phyloP scores from a whole-genome alignment of 2,797 vertebrate species.

The Astyanax mexicanus region DNA sequence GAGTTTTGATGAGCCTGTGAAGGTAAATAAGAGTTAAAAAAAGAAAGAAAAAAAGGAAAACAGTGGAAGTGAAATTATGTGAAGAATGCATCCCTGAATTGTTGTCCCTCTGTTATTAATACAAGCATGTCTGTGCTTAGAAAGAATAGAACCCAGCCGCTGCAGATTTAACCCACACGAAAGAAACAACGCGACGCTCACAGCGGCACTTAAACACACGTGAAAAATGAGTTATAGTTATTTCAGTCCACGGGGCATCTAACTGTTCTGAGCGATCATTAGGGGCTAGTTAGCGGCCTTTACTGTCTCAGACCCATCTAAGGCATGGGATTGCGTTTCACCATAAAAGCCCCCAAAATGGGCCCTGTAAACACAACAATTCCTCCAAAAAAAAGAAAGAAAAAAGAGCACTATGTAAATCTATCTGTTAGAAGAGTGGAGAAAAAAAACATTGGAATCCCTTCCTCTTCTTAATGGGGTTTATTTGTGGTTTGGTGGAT shows the following conservation, averaged over 20 bases:
- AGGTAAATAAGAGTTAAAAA: not conserved
- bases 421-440: conserved; percentile 42
- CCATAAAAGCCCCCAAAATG: conserved; percentile 47
- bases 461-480: conserved; percentile 62
- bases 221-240: conserved; percentile 48
- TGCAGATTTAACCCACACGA: conserved; percentile 43
- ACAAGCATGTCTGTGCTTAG: conserved; percentile 29
- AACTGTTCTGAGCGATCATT: conserved; percentile 50
- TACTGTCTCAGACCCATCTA: conserved; percentile 48
- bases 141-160: conserved; percentile 38
- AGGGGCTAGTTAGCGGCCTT: conserved; percentile 53
- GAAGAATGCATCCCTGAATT: conserved; percentile 52
- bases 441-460: conserved; percentile 65
- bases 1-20: conserved; percentile 21
- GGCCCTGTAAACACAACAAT: conserved; percentile 46
- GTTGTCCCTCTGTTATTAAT: conserved; percentile 41
- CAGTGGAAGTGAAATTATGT: conserved; percentile 45
- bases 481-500: conserved; percentile 72
- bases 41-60: not conserved
- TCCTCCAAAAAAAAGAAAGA: not conserved
- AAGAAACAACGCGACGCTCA: conserved; percentile 39
- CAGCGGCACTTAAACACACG: conserved; percentile 28
- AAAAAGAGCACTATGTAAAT: conserved; percentile 53
- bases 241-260: conserved; percentile 51
- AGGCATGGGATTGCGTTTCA: conserved; percentile 50